Evolutionary conservation across 2,113 vertebrate species (phyloP).

Genomic region (Catharus fuscescens): DNA sequence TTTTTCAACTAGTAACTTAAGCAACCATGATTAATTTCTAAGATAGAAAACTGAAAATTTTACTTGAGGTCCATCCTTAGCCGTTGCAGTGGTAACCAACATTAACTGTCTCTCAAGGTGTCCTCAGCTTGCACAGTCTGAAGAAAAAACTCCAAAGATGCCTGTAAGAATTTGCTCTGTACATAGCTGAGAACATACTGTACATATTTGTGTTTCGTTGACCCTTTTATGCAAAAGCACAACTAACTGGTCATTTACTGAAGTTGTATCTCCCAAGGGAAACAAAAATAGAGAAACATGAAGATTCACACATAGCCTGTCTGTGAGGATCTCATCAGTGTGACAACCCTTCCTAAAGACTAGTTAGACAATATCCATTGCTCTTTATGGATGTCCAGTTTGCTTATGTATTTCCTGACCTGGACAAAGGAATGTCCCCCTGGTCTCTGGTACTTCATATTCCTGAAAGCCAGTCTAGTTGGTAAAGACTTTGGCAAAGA

Average conservation of each 20-base stretch:
- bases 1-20: not conserved
- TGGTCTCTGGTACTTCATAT: not conserved
- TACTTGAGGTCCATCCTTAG: not conserved
- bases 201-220: not conserved
- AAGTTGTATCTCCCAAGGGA: not conserved
- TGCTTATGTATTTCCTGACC: not conserved
- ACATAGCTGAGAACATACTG: not conserved
- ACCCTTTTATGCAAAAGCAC: not conserved
- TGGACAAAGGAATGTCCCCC: not conserved
- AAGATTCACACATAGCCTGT: not conserved
- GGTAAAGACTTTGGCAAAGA: not conserved
- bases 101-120: not conserved
- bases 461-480: not conserved
- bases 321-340: not conserved
- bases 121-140: not conserved
- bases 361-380: not conserved
- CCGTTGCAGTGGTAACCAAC: not conserved
- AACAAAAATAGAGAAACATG: rapidly evolving
- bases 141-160: not conserved
- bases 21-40: not conserved
- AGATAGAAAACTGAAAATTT: not conserved
- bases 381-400: not conserved
- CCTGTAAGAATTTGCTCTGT: not conserved
- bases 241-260: rapidly evolving
- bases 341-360: not conserved